phyloP scores from a whole-genome alignment of 2,888 invertebrate species.

The Drosophila maculinotata region DNA sequence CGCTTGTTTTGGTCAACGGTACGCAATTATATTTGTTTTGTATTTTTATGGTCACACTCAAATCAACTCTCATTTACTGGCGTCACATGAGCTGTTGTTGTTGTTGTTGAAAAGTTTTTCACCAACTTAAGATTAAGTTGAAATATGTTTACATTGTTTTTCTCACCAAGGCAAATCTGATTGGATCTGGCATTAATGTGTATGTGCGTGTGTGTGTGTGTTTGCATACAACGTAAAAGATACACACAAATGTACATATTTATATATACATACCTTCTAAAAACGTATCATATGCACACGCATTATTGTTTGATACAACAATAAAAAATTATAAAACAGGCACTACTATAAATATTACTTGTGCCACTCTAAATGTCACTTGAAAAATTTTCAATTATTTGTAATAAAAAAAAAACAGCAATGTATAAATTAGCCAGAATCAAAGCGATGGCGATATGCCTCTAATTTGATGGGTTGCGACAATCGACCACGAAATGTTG shows the following conservation, averaged over 20 bases:
- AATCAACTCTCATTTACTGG: conserved; percentile 3
- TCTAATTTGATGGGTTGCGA: conserved; percentile 5
- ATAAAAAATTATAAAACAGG: conserved; percentile 2
- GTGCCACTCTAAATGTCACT: conserved; percentile 17
- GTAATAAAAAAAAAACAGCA: conserved; percentile 9
- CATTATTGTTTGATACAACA: conserved; percentile 2
- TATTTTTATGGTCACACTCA: conserved; percentile 30
- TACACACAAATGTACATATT: conserved; percentile 4
- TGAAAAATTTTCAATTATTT: conserved; percentile 1
- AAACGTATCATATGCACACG: conserved; percentile 28
- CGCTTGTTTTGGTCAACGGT: conserved; percentile 43
- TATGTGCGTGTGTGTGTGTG: too few relatives aligned
- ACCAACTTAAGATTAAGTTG: conserved; percentile 4
- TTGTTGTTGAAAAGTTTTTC: conserved; percentile 9
- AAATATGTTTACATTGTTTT: conserved; percentile 44
- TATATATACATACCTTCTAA: conserved; percentile 42
- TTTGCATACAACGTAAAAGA: conserved; percentile 37
- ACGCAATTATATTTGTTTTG: conserved; percentile 20
- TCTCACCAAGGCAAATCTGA: conserved; percentile 30
- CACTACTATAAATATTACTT: background rate
- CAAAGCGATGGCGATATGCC: conserved; percentile 28
- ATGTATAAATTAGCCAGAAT: conserved; percentile 9
- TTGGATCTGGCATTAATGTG: conserved; percentile 27
- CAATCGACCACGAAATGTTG: conserved; percentile 20
- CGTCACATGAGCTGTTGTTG: conserved; percentile 32